Conservation (phyloP, 2,888 invertebrate species). For the Dascillus cervinus region DNA sequence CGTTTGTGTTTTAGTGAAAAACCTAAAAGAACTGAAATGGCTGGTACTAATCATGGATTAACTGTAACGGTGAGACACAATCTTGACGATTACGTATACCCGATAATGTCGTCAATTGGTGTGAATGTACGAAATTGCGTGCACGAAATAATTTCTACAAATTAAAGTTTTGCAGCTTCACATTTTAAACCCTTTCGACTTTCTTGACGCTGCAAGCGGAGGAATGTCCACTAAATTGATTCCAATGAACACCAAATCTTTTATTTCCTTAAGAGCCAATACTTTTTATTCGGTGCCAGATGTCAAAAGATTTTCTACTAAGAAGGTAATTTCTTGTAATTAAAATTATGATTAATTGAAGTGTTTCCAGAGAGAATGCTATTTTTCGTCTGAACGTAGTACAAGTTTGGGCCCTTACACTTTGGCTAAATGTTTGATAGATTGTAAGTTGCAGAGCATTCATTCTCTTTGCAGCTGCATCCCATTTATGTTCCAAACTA, state of each 20-base stretch:
- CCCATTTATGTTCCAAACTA: slow-evolving; percentile 2
- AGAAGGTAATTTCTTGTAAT: slow-evolving; percentile 4
- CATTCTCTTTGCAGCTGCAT: slow-evolving; percentile 7
- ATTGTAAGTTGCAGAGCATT: slow-evolving; percentile 8
- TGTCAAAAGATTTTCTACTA: slow-evolving; percentile 4
- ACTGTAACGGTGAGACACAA: slow-evolving; percentile 1
- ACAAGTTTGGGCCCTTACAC: slow-evolving; percentile 9
- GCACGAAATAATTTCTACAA: not conserved
- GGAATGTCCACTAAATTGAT: slow-evolving; percentile 3
- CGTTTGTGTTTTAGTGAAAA: too few relatives aligned
- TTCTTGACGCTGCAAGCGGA: slow-evolving; percentile 7
- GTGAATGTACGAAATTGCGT: slow-evolving; percentile 9
- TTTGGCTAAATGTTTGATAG: slow-evolving; percentile 9
- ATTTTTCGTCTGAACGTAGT: slow-evolving; percentile 2
- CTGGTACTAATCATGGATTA: slow-evolving; percentile 5
- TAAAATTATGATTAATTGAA: too few relatives aligned
- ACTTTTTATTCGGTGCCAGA: slow-evolving; percentile 5
- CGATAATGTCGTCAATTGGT: slow-evolving; percentile 5
- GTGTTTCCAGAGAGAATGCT: slow-evolving; percentile 6
- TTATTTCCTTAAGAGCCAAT: slow-evolving; percentile 4
- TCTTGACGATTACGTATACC: slow-evolving; percentile 8
- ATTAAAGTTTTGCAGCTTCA: slow-evolving; percentile 5
- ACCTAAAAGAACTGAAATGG: not conserved
- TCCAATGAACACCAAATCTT: slow-evolving; percentile 2
- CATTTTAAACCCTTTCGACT: slow-evolving; percentile 8